These are phyloP conservation scores for Dendropsophus ebraccatus DNA, from an alignment of 2,113 vertebrate genomes.

Conservation along the genomic window DNA sequence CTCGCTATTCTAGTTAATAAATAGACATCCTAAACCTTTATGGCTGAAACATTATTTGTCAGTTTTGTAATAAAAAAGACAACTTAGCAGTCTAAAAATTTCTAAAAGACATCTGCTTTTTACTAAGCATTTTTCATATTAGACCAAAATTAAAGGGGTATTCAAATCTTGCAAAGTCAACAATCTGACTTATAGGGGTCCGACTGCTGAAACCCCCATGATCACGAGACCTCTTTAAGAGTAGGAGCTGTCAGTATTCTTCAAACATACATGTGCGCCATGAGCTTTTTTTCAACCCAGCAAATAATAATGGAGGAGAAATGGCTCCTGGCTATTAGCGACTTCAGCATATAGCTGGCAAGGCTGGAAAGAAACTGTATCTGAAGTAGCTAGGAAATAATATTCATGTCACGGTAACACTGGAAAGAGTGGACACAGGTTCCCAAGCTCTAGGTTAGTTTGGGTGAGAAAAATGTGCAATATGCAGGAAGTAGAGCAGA, in stretches of 20 bases:
- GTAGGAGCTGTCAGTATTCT: background rate
- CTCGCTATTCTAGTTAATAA: too few relatives aligned
- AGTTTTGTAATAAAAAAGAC: too few relatives aligned
- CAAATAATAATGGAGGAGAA: background rate
- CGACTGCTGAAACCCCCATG: too few relatives aligned
- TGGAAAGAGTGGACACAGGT: background rate
- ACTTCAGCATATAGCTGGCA: background rate
- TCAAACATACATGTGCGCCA: background rate
- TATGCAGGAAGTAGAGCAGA: slow-evolving; percentile 8
- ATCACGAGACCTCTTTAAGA: too few relatives aligned
- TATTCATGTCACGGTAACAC: background rate
- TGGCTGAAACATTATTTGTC: too few relatives aligned
- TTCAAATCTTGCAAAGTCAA: too few relatives aligned
- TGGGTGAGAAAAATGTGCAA: slow-evolving; percentile 12
- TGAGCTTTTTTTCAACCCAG: background rate
- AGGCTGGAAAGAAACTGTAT: background rate
- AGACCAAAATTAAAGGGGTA: background rate
- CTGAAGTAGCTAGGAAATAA: background rate
- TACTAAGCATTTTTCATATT: background rate
- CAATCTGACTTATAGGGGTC: too few relatives aligned
- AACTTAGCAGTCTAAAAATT: too few relatives aligned
- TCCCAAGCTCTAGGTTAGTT: slow-evolving; percentile 2
- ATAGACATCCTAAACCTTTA: too few relatives aligned
- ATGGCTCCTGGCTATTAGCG: background rate
- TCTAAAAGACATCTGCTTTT: background rate